A percentile compares a stretch with the other conserved stretches of the same genome.
Conservation (phyloP, 2,113 vertebrate genomes). For the Epinephelus cyanopodus region DNA sequence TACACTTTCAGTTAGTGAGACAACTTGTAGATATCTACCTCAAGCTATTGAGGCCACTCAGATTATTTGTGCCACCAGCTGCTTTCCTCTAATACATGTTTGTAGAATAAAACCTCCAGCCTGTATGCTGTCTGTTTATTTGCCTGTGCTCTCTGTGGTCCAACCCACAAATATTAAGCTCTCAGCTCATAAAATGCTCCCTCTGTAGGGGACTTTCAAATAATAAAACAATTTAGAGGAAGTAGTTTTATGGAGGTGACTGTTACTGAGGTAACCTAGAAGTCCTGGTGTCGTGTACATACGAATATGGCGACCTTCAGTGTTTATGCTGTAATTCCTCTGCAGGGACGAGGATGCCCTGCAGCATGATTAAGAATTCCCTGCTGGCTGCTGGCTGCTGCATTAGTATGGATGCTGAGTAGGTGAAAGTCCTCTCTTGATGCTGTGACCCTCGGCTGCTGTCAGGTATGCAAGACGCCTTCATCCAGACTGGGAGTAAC, state of each 20-base stretch:
- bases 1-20: not conserved
- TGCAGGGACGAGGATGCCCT: slow-evolving; percentile 27
- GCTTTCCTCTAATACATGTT: not conserved
- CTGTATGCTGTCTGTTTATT: slow-evolving; percentile 13
- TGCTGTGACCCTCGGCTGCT: slow-evolving; percentile 51
- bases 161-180: slow-evolving; percentile 12
- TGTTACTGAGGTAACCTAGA: slow-evolving; percentile 1
- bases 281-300: not conserved
- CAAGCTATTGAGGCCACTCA: not conserved
- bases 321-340: slow-evolving; percentile 22
- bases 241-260: slow-evolving; percentile 15
- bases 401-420: slow-evolving; percentile 70
- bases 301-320: slow-evolving; percentile 20
- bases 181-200: slow-evolving; percentile 8
- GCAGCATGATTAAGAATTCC: slow-evolving; percentile 56
- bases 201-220: not conserved
- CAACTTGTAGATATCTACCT: not conserved
- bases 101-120: not conserved
- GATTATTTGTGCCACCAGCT: not conserved
- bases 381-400: slow-evolving; percentile 18
- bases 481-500: slow-evolving; percentile 30
- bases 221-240: slow-evolving; percentile 27
- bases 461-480: slow-evolving; percentile 55
- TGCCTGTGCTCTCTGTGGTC: not conserved
- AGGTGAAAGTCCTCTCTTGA: slow-evolving; percentile 37